Evolutionary conservation across 2,797 vertebrate species (phyloP), one percentile per base, ranked within the genome.

Genomic region (Sebastes minor): DNA sequence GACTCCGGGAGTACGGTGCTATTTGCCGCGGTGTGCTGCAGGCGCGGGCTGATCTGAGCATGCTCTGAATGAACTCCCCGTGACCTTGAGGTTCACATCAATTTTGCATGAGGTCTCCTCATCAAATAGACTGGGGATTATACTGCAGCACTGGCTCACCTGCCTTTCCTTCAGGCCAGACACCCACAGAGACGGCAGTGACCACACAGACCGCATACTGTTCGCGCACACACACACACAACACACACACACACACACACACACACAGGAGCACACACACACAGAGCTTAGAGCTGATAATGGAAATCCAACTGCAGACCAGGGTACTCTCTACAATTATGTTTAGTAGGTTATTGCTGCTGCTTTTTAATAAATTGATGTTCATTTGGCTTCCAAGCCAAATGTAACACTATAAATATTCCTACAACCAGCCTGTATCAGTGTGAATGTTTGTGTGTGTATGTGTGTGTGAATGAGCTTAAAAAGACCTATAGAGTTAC

Each of bases 81-180:
- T 89, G 93, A 95, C 93, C 94, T 94, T 95, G 89, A 91, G 85
- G 91, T 89, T 86, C 88, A 81, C 91, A 95, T 95, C 82, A 93
- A 95, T 95, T 92, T 94, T 94, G 90, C 91, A 96, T 92, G 94
- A 94, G 89, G 82, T 78, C 86, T 88, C 83, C 83, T 92, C 92
- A 92, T 94, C 93, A 94, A 91, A 93, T 86, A 88, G 86, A 86
- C 89, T 32, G 10, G 88, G 90, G 86, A 90, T 66, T 81, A 71
- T 85, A 75, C 80, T 86, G 90, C 90, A 82, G 86, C 80, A 74
- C 62, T n/a, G 82, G 79, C 88, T 94, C 89, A 92, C 88, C 93
- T 92, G 87, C 80, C 64, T 80, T 85, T 89, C 80, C 89, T 86
- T 57, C 25, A 86, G 89, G 88, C 90, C 85, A 90, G 82, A 91